Evolutionary conservation across 2,888 invertebrate species (phyloP).

Genomic region (Agrypnus murinus): DNA sequence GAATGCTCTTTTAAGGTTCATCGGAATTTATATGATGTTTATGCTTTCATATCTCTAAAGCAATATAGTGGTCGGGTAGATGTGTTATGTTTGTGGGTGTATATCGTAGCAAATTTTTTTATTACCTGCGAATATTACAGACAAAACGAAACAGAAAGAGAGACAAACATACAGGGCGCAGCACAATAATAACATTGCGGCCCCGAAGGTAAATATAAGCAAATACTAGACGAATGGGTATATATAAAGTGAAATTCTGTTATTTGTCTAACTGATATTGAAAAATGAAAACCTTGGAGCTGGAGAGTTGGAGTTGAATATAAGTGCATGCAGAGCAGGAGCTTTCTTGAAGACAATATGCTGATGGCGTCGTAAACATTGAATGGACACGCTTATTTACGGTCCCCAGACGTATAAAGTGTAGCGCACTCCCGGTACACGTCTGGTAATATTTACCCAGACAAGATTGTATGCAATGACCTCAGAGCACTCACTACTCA

Average conservation of each 20-base stretch:
- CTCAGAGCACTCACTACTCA: conserved; percentile 52
- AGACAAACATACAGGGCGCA: conserved; percentile 18
- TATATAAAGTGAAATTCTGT: conserved; percentile 11
- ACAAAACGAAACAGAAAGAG: too few relatives aligned
- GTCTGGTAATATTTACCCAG: conserved; percentile 55
- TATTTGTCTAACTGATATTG: conserved; percentile 45
- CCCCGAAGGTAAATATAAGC: conserved; percentile 36
- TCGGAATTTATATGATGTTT: too few relatives aligned
- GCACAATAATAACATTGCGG: conserved; percentile 28
- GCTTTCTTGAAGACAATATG: conserved; percentile 51
- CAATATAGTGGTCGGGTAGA: too few relatives aligned
- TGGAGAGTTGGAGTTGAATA: too few relatives aligned
- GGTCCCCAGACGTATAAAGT: conserved; percentile 54
- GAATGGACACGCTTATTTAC: conserved; percentile 56
- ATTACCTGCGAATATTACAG: conserved; percentile 30
- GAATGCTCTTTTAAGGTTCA: too few relatives aligned
- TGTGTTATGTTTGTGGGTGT: not conserved
- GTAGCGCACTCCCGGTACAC: conserved; percentile 49
- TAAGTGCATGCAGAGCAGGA: conserved; percentile 4
- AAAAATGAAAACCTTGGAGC: conserved; percentile 44
- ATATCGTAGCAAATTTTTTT: conserved; percentile 35
- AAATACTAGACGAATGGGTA: not conserved
- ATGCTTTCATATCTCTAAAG: too few relatives aligned
- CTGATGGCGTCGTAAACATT: conserved; percentile 55
- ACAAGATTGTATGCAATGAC: conserved; percentile 58